phyloP scores from a whole-genome alignment of 1,140 invertebrate genomes.

The Drosophila lacteicornis region DNA sequence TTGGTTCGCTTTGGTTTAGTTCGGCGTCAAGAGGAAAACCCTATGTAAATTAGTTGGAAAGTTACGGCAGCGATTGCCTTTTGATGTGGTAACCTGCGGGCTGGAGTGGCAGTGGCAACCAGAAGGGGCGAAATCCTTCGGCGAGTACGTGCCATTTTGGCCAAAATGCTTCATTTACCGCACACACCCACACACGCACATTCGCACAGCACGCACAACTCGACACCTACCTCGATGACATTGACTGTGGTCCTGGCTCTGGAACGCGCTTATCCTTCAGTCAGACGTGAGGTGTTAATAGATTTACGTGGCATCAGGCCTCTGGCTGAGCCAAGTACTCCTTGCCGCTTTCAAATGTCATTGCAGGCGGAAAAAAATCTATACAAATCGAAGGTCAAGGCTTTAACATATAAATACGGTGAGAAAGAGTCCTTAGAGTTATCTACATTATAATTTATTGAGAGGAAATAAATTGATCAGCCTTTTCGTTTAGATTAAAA shows the following conservation, averaged over 20 bases:
- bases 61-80: slow-evolving; percentile 71
- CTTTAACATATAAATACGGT: neutral
- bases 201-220: slow-evolving; percentile 28
- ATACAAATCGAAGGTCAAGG: neutral
- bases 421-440: neutral
- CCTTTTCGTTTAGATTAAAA: neutral
- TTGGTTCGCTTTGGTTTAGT: neutral
- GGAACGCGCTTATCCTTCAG: slow-evolving; percentile 38
- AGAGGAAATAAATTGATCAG: too few relatives aligned
- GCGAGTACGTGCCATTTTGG: slow-evolving; percentile 66
- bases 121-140: slow-evolving; percentile 19
- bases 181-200: slow-evolving; percentile 21
- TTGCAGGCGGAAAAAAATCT: slow-evolving; percentile 3
- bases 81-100: slow-evolving; percentile 63
- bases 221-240: slow-evolving; percentile 52
- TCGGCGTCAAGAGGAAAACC: slow-evolving; percentile 10
- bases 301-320: slow-evolving; percentile 68
- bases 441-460: too few relatives aligned
- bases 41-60: slow-evolving; percentile 78
- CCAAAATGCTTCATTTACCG: slow-evolving; percentile 73
- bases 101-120: neutral
- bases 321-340: slow-evolving; percentile 52
- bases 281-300: slow-evolving; percentile 74
- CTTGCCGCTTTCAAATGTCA: slow-evolving; percentile 40
- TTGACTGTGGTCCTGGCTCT: slow-evolving; percentile 25